Evolutionary conservation across 2,888 invertebrate species (phyloP).

Genomic region (Cartodere bifasciata): DNA sequence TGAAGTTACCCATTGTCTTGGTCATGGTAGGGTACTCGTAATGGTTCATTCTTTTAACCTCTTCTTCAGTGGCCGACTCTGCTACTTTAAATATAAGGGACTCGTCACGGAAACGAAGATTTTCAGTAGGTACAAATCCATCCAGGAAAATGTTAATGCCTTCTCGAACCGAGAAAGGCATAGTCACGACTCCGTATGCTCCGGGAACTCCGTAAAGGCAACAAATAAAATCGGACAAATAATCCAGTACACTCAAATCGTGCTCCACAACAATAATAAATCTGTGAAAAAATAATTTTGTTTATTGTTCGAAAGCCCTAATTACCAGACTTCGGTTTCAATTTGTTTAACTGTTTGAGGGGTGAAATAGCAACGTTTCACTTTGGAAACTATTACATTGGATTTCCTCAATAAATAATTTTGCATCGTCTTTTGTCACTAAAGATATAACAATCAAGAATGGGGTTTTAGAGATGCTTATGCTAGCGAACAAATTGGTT

Average conservation of each 20-base stretch:
- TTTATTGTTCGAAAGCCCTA: too few relatives aligned
- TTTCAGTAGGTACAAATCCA: constrained; percentile 98
- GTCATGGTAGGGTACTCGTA: constrained; percentile 92
- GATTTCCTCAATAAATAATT: too few relatives aligned
- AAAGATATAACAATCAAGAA: too few relatives aligned
- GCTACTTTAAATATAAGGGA: constrained; percentile 97
- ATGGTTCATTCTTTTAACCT: constrained; percentile 92
- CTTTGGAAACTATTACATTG: too few relatives aligned
- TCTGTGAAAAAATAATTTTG: too few relatives aligned
- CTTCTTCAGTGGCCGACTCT: constrained; percentile 94
- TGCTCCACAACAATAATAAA: constrained; percentile 99
- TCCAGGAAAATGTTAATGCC: constrained; percentile 99
- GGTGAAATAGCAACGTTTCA: too few relatives aligned
- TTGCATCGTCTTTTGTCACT: too few relatives aligned
- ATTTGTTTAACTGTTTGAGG: too few relatives aligned
- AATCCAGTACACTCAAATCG: constrained; percentile 96
- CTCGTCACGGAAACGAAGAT: constrained; percentile 94
- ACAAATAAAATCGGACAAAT: constrained; percentile 97
- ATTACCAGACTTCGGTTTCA: too few relatives aligned
- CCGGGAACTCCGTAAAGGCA: constrained; percentile 97
- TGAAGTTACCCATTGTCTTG: constrained; percentile 71
- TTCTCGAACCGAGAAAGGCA: constrained; percentile 99
- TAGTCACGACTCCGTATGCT: constrained; percentile 98
- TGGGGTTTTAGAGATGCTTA: too few relatives aligned
- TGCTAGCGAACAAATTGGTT: too few relatives aligned